Base-by-base conservation (phyloP, 2,888 invertebrate species). In the Gymnoscelis rufifasciata region DNA sequence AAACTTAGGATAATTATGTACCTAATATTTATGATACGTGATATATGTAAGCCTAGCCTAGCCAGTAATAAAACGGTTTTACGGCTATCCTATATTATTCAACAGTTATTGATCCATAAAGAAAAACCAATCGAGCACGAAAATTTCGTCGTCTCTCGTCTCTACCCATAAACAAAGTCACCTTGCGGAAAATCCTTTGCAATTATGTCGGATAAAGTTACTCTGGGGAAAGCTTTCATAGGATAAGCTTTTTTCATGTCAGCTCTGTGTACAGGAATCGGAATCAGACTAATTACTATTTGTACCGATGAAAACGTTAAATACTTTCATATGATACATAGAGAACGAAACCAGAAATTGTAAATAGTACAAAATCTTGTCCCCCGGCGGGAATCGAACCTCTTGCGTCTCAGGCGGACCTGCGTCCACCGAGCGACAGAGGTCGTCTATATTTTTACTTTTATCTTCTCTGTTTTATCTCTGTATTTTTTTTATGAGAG, bases 61-160 rank as follows among this genome's bases (percentile, higher is more conserved):
- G 15, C 11, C 7, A n/a, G 41, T 40, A 39, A 45, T 43, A 43
- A 54, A 35, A 35, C 5, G 10, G 7, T 19, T 35, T 35, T 23
- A 35, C 14, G 15, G 26, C 8, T 12, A 13, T 13, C 10, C 19
- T 62, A 70, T 15, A 66, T 72, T 68, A 72, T 73, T 71, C 70
- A 71, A 51, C 46, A 41, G 52, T 42, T 66, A 71, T 72, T 62
- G 72, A 73, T 65, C 61, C 57, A 24, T 36, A 43, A 46, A 43
- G 23, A 24, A 23, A 24, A 23, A 31, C 27, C 24, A 15, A 40
- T 26, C 40, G 24, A 26, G 40, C 19, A 15, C 19, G 19, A 15
- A 19, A 30, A 15, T n/a, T n/a, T n/a, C n/a, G n/a, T n/a, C n/a
- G n/a, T n/a, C 40, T 11, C 30, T 29, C 43, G 40, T 33, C 12